Evolutionary conservation across 2,797 vertebrate species (phyloP).

Genomic region (Acanthopagrus latus): DNA sequence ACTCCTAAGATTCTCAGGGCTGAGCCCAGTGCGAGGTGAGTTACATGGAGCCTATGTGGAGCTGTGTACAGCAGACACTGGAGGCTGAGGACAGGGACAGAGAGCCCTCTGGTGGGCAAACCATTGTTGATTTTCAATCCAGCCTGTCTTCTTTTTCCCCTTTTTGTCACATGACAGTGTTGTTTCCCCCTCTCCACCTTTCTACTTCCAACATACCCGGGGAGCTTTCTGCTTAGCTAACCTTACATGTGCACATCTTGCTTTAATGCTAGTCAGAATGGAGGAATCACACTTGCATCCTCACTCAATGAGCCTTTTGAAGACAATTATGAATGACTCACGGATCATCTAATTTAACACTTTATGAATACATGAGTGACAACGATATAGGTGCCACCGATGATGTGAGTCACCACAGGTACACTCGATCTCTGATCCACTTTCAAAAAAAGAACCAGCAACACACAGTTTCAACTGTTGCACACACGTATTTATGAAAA

Average conservation of each 20-base stretch:
- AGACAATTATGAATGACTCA: neutral
- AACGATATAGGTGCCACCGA: neutral
- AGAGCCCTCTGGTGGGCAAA: slow-evolving; percentile 49
- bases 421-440: neutral
- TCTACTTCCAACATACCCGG: neutral
- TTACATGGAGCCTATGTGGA: neutral
- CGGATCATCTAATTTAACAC: neutral
- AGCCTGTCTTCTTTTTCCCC: no score
- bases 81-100: neutral
- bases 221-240: neutral
- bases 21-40: neutral
- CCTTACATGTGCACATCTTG: neutral
- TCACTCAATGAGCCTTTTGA: no score
- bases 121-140: neutral
- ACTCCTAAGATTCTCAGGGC: neutral
- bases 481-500: slow-evolving; percentile 77
- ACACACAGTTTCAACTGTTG: slow-evolving; percentile 46
- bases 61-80: neutral
- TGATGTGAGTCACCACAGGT: neutral
- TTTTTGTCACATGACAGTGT: neutral
- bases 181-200: neutral
- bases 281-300: neutral
- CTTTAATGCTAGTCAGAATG: no score
- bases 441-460: slow-evolving; percentile 17
- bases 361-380: no score